These are phyloP conservation scores for Sarcophaga carnaria DNA, from an alignment of 2,888 invertebrate species.

Conservation along the genomic window DNA sequence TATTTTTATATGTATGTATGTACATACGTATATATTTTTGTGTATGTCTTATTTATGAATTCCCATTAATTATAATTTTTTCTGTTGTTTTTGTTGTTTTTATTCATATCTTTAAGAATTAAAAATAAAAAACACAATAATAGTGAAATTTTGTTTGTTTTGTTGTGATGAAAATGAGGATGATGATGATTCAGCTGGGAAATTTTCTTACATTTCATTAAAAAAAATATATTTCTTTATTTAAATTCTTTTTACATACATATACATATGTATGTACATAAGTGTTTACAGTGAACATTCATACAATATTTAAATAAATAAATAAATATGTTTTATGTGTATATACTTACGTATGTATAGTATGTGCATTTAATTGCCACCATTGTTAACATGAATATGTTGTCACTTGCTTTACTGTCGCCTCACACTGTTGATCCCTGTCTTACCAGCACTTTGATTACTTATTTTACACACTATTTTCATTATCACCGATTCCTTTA, in stretches of 20 bases:
- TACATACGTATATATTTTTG: not conserved
- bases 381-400: slow-evolving; percentile 25
- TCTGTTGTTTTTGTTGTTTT: slow-evolving; percentile 23
- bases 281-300: not conserved
- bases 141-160: slow-evolving; percentile 26
- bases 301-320: slow-evolving; percentile 1
- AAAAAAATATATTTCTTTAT: not conserved
- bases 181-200: slow-evolving; percentile 54
- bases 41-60: slow-evolving; percentile 46
- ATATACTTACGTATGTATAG: not conserved
- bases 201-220: slow-evolving; percentile 10
- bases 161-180: slow-evolving; percentile 25
- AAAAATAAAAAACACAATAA: slow-evolving; percentile 40
- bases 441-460: not conserved
- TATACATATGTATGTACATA: too few species aligned
- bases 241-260: not conserved
- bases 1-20: not conserved
- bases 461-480: not conserved
- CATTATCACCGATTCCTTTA: not conserved
- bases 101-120: slow-evolving; percentile 29
- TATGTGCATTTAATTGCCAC: slow-evolving; percentile 28
- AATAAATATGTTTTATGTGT: not conserved
- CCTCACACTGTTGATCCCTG: not conserved
- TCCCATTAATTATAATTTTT: slow-evolving; percentile 45
- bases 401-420: not conserved